Percentiles rank a stretch among this genome's conserved stretches.
Conservation (phyloP, 2,113 vertebrate species). For the Nicator chloris region DNA sequence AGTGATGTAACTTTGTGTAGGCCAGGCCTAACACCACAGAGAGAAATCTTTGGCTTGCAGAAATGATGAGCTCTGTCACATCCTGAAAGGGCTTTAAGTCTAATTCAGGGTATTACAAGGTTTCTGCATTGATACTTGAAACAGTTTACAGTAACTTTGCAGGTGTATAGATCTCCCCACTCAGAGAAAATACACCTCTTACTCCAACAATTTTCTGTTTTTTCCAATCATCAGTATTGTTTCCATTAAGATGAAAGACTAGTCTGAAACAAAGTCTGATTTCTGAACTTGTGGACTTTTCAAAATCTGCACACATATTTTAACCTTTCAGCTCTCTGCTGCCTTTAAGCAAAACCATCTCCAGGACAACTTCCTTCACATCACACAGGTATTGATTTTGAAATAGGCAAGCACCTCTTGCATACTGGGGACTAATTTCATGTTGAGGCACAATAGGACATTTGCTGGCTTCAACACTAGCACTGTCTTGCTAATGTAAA, state of each 20-base stretch:
- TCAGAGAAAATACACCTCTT: neutral
- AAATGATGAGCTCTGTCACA: neutral
- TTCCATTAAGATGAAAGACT: neutral
- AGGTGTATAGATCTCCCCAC: neutral
- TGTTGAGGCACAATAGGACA: neutral
- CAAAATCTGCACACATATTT: neutral
- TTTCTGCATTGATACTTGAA: neutral
- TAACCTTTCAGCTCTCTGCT: neutral
- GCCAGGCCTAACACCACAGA: neutral
- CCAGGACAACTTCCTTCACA: neutral
- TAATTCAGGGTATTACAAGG: neutral
- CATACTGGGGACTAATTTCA: neutral
- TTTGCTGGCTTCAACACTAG: neutral
- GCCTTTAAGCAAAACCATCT: neutral
- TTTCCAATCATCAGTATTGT: neutral
- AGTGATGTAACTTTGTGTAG: neutral
- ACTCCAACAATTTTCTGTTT: accelerated
- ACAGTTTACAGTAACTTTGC: neutral
- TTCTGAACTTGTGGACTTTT: neutral
- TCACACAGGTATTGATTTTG: neutral
- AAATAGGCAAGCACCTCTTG: neutral
- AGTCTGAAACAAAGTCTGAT: neutral
- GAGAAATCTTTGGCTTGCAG: neutral
- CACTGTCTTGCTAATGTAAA: neutral
- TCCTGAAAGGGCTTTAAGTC: neutral